Conservation (phyloP, 1,140 invertebrate genomes). For the Atta texana region DNA sequence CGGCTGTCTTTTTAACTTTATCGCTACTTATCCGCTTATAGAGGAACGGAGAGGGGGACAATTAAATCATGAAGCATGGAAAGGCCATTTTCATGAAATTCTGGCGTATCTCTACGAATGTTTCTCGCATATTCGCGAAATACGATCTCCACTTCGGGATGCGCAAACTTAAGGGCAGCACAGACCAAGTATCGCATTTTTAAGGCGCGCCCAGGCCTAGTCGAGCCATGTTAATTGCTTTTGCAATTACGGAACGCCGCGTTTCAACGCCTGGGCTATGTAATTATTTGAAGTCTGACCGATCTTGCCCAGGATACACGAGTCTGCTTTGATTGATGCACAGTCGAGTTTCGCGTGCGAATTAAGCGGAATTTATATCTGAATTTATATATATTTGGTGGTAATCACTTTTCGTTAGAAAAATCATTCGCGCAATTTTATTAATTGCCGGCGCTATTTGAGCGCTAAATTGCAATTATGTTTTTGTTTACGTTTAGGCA, state of each 20-base stretch:
- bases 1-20: slow-evolving; percentile 19
- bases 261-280: slow-evolving; percentile 8
- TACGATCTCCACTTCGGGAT: slow-evolving; percentile 21
- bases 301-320: slow-evolving; percentile 26
- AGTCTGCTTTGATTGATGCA: slow-evolving; percentile 13
- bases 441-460: slow-evolving; percentile 30
- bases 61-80: slow-evolving; percentile 37
- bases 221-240: slow-evolving; percentile 60
- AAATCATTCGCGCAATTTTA: not conserved
- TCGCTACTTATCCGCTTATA: not conserved
- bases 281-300: slow-evolving; percentile 51
- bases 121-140: slow-evolving; percentile 17
- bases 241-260: slow-evolving; percentile 51
- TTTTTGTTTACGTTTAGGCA: too few species aligned
- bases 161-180: slow-evolving; percentile 19
- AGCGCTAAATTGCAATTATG: not conserved
- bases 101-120: not conserved
- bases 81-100: slow-evolving; percentile 12
- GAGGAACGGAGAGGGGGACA: not conserved
- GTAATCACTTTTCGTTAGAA: not conserved
- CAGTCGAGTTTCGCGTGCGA: not conserved
- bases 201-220: slow-evolving; percentile 20
- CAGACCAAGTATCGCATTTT: slow-evolving; percentile 48
- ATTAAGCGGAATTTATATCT: slow-evolving; percentile 52
- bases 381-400: not conserved